phyloP scores from a whole-genome alignment of 2,797 vertebrate species.

The Ambastaia sidthimunki region DNA sequence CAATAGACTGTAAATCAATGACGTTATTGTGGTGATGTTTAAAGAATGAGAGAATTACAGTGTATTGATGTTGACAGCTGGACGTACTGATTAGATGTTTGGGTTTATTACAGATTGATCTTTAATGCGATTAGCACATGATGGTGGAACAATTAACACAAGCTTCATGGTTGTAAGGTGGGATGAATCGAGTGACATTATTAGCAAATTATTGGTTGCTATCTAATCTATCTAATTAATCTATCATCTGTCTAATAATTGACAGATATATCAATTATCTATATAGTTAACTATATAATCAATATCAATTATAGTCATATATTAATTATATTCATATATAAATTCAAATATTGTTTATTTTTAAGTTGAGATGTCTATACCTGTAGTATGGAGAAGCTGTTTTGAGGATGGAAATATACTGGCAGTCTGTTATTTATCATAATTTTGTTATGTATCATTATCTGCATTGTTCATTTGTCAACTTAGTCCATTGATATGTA shows the following conservation, averaged over 20 bases:
- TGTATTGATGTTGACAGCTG: slow-evolving; percentile 42
- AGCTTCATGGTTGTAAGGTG: not conserved
- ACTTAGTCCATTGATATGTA: too few species aligned
- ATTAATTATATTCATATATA: too few species aligned
- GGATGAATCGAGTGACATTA: not conserved
- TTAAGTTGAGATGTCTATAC: not conserved
- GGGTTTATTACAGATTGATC: not conserved
- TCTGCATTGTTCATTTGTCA: too few species aligned
- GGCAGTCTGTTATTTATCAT: not conserved
- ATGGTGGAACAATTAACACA: not conserved
- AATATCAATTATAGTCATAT: too few species aligned
- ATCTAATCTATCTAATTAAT: too few species aligned
- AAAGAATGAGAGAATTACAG: slow-evolving; percentile 40
- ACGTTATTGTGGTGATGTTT: slow-evolving; percentile 53
- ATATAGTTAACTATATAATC: too few species aligned
- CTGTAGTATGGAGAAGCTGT: too few species aligned
- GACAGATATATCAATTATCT: too few species aligned
- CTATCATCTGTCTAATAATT: too few species aligned
- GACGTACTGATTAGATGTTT: slow-evolving; percentile 37
- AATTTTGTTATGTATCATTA: not conserved
- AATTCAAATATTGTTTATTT: too few species aligned
- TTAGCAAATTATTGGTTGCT: too few species aligned
- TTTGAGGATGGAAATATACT: not conserved
- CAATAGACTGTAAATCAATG: slow-evolving; percentile 61
- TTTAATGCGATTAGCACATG: not conserved